phyloP scores from a whole-genome alignment of 2,888 invertebrate genomes.

The Agriopis leucophaearia region DNA sequence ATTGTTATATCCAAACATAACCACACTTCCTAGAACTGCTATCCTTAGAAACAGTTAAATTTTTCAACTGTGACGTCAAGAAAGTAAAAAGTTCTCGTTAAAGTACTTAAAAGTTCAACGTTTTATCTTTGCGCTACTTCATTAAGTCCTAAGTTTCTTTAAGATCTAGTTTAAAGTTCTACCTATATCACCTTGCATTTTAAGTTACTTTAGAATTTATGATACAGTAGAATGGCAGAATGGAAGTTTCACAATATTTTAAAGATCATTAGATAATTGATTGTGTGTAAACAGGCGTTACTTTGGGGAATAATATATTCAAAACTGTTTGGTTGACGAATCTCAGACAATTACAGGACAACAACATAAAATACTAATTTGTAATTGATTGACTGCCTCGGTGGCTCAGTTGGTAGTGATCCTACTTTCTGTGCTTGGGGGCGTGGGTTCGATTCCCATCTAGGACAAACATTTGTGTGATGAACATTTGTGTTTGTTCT shows the following conservation, averaged over 20 bases:
- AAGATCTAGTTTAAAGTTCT: constrained; percentile 21
- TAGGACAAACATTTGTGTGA: too few relatives aligned
- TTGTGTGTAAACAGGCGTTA: too few relatives aligned
- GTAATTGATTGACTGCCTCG: too few relatives aligned
- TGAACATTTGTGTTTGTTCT: too few relatives aligned
- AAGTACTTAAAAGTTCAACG: constrained; percentile 17
- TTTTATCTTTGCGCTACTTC: constrained; percentile 26
- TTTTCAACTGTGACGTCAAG: constrained; percentile 19
- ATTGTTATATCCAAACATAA: not conserved
- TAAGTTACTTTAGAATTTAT: not conserved
- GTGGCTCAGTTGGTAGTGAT: too few relatives aligned
- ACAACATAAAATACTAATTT: too few relatives aligned
- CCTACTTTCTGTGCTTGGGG: too few relatives aligned
- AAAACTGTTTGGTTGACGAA: too few relatives aligned
- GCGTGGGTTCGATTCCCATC: too few relatives aligned
- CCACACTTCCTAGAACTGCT: not conserved
- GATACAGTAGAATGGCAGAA: not conserved
- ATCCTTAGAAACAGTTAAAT: constrained; percentile 3
- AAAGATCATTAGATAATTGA: not conserved
- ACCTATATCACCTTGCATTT: constrained; percentile 15
- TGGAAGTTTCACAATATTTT: not conserved
- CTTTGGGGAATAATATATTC: too few relatives aligned
- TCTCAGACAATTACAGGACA: too few relatives aligned
- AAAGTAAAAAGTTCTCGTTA: constrained; percentile 5
- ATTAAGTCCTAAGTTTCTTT: constrained; percentile 12